Conservation (phyloP, 2,888 invertebrate genomes). For the Cheilosia vernalis region DNA sequence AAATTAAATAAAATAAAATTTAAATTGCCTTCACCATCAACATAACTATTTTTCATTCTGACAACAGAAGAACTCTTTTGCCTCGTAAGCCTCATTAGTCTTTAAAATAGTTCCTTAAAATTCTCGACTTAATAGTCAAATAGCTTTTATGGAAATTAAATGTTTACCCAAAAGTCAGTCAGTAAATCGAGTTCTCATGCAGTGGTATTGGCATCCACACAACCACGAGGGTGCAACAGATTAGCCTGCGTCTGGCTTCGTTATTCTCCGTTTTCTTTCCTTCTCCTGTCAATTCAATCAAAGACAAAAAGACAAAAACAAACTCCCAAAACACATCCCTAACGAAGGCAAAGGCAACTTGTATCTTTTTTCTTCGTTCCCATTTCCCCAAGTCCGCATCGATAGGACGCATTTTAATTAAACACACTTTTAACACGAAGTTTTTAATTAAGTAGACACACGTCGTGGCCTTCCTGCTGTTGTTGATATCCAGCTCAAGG, state of each 20-base stretch:
- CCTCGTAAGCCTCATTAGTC: too few relatives aligned
- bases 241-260: conserved; percentile 16
- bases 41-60: too few relatives aligned
- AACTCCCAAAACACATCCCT: conserved; percentile 50
- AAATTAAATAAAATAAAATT: too few relatives aligned
- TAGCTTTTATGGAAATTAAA: too few relatives aligned
- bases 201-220: conserved; percentile 10
- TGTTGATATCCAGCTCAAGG: conserved; percentile 39
- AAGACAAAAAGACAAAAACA: conserved; percentile 9
- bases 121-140: too few relatives aligned
- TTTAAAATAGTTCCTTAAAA: too few relatives aligned
- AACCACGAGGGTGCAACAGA: conserved; percentile 32
- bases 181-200: conserved; percentile 19
- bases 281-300: conserved; percentile 17
- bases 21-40: too few relatives aligned
- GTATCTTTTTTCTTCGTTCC: conserved; percentile 28
- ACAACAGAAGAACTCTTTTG: too few relatives aligned
- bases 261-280: conserved; percentile 5
- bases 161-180: neutral
- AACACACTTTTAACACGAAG: conserved; percentile 69
- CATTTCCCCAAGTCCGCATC: conserved; percentile 17
- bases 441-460: conserved; percentile 73
- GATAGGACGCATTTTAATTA: conserved; percentile 70
- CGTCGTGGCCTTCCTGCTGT: conserved; percentile 44
- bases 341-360: conserved; percentile 50